A percentile compares a stretch with the other conserved stretches of the same genome.
These are phyloP conservation scores for Gymnobelideus leadbeateri DNA, from an alignment of 2,113 vertebrate genomes.

Conservation along the genomic window DNA sequence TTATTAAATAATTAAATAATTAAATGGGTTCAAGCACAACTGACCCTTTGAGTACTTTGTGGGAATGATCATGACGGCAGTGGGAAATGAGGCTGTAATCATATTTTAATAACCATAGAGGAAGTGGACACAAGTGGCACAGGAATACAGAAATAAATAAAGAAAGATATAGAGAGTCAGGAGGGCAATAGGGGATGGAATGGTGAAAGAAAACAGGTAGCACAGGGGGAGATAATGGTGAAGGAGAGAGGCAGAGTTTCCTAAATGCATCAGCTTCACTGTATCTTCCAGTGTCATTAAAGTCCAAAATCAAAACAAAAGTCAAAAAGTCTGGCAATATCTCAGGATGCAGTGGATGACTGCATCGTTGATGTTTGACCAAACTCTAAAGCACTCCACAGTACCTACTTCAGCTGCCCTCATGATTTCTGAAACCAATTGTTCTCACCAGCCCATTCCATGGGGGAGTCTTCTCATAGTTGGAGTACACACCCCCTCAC, in stretches of 20 bases:
- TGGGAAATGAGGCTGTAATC: background rate
- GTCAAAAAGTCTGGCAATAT: no score
- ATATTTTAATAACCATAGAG: background rate
- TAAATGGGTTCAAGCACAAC: accelerated
- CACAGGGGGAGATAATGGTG: background rate
- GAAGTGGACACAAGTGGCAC: accelerated
- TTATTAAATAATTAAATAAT: background rate
- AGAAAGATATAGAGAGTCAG: accelerated
- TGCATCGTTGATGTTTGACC: no score
- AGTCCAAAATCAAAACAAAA: no score
- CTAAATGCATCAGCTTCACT: no score
- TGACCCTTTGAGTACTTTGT: background rate
- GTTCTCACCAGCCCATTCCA: no score
- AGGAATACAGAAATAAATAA: background rate
- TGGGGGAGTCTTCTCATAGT: no score
- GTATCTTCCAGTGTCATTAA: no score
- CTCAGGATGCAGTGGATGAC: no score
- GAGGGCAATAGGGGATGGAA: background rate
- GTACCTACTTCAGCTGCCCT: no score
- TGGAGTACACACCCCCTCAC: no score
- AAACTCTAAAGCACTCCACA: no score
- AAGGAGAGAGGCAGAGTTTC: background rate
- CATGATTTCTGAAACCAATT: no score
- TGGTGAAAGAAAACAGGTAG: background rate
- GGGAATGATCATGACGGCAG: background rate